Conservation (phyloP, 2,888 invertebrate genomes). For the Tachystola acroxantha region DNA sequence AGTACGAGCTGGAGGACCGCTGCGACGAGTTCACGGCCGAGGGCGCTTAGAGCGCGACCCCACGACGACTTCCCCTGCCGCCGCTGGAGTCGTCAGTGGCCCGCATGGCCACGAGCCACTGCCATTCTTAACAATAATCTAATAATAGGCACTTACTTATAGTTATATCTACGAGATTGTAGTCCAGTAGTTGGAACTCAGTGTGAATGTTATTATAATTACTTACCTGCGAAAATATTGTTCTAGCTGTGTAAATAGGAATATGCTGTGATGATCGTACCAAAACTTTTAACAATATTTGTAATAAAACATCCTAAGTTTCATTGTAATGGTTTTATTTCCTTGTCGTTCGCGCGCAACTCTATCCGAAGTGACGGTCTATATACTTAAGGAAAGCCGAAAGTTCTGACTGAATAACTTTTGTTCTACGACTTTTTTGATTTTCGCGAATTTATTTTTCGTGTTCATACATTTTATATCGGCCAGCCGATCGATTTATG, state of each 20-base stretch:
- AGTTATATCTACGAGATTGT: slow-evolving; percentile 1
- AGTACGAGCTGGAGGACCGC: slow-evolving; percentile 88
- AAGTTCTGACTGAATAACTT: no score
- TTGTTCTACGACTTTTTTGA: no score
- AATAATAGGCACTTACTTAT: no score
- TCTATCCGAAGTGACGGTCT: no score
- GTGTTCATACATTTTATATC: no score
- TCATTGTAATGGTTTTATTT: slow-evolving; percentile 3
- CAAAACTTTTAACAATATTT: slow-evolving; percentile 30
- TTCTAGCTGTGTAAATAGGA: slow-evolving; percentile 37
- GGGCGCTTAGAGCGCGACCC: slow-evolving; percentile 9
- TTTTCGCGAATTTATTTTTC: no score
- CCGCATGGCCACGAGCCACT: neutral
- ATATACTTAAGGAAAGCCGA: no score
- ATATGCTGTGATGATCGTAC: slow-evolving; percentile 52
- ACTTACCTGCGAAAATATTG: neutral
- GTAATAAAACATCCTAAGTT: slow-evolving; percentile 12
- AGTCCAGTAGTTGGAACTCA: neutral
- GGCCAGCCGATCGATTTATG: no score
- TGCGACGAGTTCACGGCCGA: slow-evolving; percentile 86
- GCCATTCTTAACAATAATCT: neutral
- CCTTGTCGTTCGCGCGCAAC: no score
- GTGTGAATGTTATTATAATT: neutral
- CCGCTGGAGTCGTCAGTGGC: neutral
- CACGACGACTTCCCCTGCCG: neutral